A percentile compares a stretch with the other conserved stretches of the same genome.
Conservation (phyloP, 1,140 invertebrate genomes). For the Macrosteles quadrilineatus region DNA sequence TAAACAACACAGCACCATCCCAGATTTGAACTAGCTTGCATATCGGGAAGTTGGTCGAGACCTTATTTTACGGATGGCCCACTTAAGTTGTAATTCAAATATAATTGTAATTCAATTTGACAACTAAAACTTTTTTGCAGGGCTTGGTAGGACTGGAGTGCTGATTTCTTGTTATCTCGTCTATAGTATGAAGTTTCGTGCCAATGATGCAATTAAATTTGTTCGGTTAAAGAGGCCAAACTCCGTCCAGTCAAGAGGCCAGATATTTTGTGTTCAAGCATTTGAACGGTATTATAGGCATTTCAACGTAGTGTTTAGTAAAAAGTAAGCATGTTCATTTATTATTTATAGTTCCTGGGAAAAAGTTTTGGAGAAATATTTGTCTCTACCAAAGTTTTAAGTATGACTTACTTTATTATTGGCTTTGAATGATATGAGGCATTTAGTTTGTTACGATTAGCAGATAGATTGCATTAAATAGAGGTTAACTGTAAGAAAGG, state of each 20-base stretch:
- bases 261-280: constrained; percentile 78
- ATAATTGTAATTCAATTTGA: too few species aligned
- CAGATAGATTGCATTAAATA: too few species aligned
- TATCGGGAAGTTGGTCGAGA: too few species aligned
- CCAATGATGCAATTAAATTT: constrained; percentile 79
- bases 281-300: constrained; percentile 82
- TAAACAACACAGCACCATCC: too few species aligned
- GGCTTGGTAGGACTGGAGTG: constrained; percentile 81
- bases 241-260: constrained; percentile 79
- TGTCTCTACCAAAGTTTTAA: constrained; percentile 10
- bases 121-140: too few species aligned
- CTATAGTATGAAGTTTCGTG: constrained; percentile 71
- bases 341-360: neutral
- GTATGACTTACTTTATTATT: neutral
- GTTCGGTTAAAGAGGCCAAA: constrained; percentile 76
- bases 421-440: too few species aligned
- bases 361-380: too few species aligned
- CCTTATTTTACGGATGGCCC: too few species aligned
- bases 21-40: too few species aligned
- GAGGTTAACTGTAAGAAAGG: too few species aligned
- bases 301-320: constrained; percentile 73
- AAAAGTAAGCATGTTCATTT: constrained; percentile 54
- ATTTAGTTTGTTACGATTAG: too few species aligned
- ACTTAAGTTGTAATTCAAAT: too few species aligned
- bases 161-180: constrained; percentile 85